phyloP scores from a whole-genome alignment of 1,140 invertebrate species.

The Drosophila kurseongensis region DNA sequence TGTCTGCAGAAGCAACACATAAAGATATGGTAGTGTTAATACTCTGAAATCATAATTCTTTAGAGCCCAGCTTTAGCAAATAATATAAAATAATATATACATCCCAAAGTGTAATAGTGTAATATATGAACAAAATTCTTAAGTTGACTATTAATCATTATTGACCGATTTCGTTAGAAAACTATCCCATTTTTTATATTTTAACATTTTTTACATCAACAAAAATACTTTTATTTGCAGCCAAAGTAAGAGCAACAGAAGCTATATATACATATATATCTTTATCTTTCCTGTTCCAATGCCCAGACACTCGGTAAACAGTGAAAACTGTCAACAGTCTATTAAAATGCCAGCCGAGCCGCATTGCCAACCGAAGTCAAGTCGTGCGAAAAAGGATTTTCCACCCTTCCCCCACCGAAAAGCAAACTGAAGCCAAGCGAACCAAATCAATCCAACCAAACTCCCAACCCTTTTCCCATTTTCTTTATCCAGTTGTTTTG shows the following conservation, averaged over 20 bases:
- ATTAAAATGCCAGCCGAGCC: constrained; percentile 78
- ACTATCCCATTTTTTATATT: too few species aligned
- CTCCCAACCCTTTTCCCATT: constrained; percentile 18
- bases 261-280: background rate
- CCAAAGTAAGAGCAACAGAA: background rate
- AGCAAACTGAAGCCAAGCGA: constrained; percentile 2
- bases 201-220: too few species aligned
- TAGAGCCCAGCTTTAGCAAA: too few species aligned
- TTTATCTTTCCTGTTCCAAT: background rate
- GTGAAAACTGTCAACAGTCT: constrained; percentile 67
- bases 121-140: too few species aligned
- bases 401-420: constrained; percentile 2
- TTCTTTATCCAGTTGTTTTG: constrained; percentile 38
- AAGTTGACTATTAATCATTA: too few species aligned
- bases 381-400: constrained; percentile 66
- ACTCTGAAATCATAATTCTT: background rate
- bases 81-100: too few species aligned
- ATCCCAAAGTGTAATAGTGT: too few species aligned
- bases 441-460: constrained; percentile 3
- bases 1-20: too few species aligned
- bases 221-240: too few species aligned
- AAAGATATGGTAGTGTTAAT: background rate
- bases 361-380: constrained; percentile 41
- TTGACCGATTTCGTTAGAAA: too few species aligned
- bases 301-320: constrained; percentile 71